Evolutionary conservation across 92 coral and sea anemone genomes (phyloP), one percentile per base, ranked within the genome.

Genomic region (Porites lobata): DNA sequence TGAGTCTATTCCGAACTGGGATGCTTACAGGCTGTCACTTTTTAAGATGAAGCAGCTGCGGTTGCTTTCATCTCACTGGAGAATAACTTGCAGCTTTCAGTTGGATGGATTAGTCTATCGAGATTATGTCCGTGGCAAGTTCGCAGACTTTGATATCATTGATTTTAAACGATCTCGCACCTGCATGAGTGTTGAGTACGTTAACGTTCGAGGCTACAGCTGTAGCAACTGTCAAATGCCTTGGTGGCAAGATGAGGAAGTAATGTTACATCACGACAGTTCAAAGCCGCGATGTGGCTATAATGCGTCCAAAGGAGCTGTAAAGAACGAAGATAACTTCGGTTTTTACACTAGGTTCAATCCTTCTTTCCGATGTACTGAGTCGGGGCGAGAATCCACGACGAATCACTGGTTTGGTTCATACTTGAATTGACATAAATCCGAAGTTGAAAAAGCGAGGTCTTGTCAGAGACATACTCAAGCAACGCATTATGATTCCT

Each of bases 71-170:
- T 67, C 79, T 12, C 89, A 80, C 69, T 92, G 95, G 95, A 81
- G 95, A 24, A 76, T 90, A 63, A 92, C 95, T 3, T 89, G 93
- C 81, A 86, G 80, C 65, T 75, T 86, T 17, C 90, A 79, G 17
- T 64, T 63, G 9, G 81, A 80, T 64, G 92, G 93, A 18, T 29
- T 92, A 7, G 92, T 80, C 59, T 76, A 85, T 50, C 57, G 59
- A 17, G 95, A 92, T 64, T 89, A 92, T 80, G 90, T 79, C 57
- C 81, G 93, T 10, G 95, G 88, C 20, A 76, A 65, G 38, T 75
- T 80, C 9, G 50, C 81, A 0, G 87, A 85, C 8, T 59, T 89
- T 21, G 88, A 92, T 62, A 85, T 90, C 43, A 67, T 89, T 17
- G 65, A 72, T n/a, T 86, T 89, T 47, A 63, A 53, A 20, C 83